Evolutionary conservation across 2,113 vertebrate species (phyloP).

Genomic region (Brienomyrus longianalis): DNA sequence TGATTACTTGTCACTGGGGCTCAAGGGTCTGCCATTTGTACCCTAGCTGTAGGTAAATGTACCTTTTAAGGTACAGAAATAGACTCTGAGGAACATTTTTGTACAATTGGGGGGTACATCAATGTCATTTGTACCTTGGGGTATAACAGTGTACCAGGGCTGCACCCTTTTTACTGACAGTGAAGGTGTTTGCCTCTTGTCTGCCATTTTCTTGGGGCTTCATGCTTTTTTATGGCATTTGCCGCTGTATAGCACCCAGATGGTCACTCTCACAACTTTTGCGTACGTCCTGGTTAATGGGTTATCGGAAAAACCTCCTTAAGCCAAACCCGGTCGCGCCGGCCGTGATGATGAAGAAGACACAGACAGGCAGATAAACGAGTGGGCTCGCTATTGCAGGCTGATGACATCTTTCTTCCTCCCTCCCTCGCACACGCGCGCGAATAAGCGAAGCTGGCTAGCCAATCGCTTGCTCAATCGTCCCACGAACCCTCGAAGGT

Average conservation of each 20-base stretch:
- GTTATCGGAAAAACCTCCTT: neutral
- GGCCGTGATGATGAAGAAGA: neutral
- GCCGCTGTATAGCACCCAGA: neutral
- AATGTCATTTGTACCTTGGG: neutral
- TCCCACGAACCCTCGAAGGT: neutral
- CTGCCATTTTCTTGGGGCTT: neutral
- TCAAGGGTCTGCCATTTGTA: neutral
- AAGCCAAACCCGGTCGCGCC: neutral
- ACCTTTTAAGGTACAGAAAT: neutral
- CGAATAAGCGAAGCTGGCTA: neutral
- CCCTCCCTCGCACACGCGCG: neutral
- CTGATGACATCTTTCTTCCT: slow-evolving; percentile 5
- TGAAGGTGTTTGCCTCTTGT: neutral
- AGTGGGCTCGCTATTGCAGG: neutral
- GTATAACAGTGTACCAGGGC: neutral
- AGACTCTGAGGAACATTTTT: neutral
- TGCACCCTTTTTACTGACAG: neutral
- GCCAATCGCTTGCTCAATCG: neutral
- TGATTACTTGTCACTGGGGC: neutral
- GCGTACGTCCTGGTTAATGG: neutral
- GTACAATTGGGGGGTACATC: neutral
- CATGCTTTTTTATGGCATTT: neutral
- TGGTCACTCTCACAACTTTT: neutral
- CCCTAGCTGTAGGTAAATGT: neutral
- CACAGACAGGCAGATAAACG: neutral